phyloP scores from a whole-genome alignment of 2,113 vertebrate genomes.

The Tachuris rubrigastra region DNA sequence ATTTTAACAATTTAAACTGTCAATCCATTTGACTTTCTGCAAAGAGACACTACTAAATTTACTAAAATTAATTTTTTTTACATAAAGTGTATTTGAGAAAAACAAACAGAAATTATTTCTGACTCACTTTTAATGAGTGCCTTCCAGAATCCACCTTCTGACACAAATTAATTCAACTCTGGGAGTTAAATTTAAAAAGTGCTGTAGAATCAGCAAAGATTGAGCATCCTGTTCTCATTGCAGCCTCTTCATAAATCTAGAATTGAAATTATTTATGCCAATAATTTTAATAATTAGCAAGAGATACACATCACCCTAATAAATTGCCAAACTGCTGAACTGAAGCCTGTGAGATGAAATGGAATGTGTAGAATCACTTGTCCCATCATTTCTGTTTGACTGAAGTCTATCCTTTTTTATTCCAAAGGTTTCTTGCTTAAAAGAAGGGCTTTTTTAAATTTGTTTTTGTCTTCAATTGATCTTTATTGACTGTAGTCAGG shows the following conservation, averaged over 20 bases:
- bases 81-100: background rate
- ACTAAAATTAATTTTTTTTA: background rate
- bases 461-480: background rate
- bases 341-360: background rate
- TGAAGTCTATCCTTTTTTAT: background rate
- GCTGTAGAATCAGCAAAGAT: background rate
- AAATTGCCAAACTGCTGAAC: background rate
- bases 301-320: background rate
- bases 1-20: background rate
- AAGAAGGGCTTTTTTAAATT: background rate
- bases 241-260: background rate
- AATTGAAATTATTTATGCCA: background rate
- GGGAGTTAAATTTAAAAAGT: background rate
- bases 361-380: background rate
- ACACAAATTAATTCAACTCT: background rate
- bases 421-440: background rate
- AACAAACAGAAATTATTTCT: constrained; percentile 9
- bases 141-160: background rate
- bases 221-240: background rate
- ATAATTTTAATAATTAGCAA: background rate
- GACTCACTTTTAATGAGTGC: background rate
- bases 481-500: background rate
- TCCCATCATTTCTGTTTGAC: background rate
- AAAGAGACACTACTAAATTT: background rate
- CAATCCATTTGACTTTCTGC: background rate